Evolutionary conservation across 37 sponge, comb jelly and placozoan genomes (phyloP), one percentile per base, ranked within the genome.

Genomic region (Cliona cf. orientalis): DNA sequence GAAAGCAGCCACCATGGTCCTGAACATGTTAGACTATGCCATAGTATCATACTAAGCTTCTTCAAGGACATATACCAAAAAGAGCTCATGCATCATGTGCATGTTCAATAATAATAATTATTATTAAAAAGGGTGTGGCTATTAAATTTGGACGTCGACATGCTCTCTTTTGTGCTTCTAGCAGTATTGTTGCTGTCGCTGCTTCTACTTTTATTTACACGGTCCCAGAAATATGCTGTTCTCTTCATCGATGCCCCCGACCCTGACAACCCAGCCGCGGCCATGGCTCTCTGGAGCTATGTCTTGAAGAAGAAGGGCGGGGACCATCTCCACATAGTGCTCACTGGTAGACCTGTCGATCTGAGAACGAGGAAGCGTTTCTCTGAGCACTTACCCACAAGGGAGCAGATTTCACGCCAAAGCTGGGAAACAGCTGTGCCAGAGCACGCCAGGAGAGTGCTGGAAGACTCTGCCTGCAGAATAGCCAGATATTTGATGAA

Each of bases 191-290:
- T n/a, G n/a, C n/a, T n/a, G n/a, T n/a, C n/a, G n/a, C n/a, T n/a
- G n/a, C n/a, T n/a, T n/a, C n/a, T n/a, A n/a, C n/a, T n/a, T n/a
- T n/a, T n/a, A n/a, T n/a, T n/a, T n/a, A n/a, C n/a, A n/a, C n/a
- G n/a, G n/a, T n/a, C n/a, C n/a, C n/a, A n/a, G n/a, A n/a, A n/a
- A n/a, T n/a, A n/a, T 38, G 70, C 68, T 1, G 45, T 83, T 14
- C 45, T 83, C 11, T 83, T 83, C 49, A 83, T 83, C 7, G 84
- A 83, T 74, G 84, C 75, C 23, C 66, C 84, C 35, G 84, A 83
- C 38, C 84, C 84, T 2, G 84, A 83, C 53, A 83, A 83, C 34
- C 66, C 67, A 49, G 84, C 84, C 38, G 74, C 75, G 32, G 84
- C 65, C 12, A n/a, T 58, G 29, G 84, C 84, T 29, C 12, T 74